Conservation (phyloP, 2,797 vertebrate species). For the Galagoides demidoff region DNA sequence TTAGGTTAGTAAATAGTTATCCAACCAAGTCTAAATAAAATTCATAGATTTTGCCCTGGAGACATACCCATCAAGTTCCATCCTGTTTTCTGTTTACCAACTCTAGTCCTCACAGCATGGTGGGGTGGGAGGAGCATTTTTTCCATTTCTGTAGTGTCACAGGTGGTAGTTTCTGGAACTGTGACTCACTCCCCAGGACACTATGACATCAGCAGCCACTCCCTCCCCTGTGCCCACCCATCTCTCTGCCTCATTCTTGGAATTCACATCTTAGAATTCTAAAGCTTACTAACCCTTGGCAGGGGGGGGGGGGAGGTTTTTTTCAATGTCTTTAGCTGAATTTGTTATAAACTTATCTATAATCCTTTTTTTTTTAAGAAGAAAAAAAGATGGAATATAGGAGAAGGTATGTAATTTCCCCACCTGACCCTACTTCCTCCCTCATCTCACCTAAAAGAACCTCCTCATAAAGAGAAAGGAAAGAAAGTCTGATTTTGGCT, state of each 20-base stretch:
- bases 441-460: background rate
- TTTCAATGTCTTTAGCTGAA: background rate
- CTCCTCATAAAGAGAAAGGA: background rate
- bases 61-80: background rate
- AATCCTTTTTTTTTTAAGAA: background rate
- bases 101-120: background rate
- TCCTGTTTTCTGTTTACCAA: no score
- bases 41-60: background rate
- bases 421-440: background rate
- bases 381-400: background rate
- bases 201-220: accelerated
- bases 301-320: background rate
- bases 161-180: background rate
- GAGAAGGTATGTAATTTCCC: background rate
- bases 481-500: background rate
- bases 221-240: accelerated
- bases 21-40: background rate
- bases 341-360: background rate
- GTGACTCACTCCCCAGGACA: background rate
- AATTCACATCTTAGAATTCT: background rate
- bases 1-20: background rate
- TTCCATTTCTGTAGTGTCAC: background rate
- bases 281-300: background rate
- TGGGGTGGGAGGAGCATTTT: background rate
- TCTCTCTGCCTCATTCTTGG: background rate